Conservation (phyloP, 2,113 vertebrate species). For the Oncorhynchus kisutch region DNA sequence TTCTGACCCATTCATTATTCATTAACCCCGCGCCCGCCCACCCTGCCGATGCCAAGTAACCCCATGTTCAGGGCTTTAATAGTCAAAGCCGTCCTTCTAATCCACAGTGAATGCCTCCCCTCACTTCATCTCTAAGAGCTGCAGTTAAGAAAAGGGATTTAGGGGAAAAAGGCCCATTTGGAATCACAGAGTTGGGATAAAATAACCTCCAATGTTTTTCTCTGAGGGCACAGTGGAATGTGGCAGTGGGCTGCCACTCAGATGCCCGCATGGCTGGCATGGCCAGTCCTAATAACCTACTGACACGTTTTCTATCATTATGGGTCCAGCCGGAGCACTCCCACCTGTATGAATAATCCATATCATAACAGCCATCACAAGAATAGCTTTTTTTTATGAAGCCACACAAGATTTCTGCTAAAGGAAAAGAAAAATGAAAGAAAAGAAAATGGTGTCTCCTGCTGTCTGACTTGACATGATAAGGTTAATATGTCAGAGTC, state of each 20-base stretch:
- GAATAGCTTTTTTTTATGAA: no score
- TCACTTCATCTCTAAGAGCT: slow-evolving; percentile 28
- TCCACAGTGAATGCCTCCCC: slow-evolving; percentile 45
- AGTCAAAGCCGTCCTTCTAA: slow-evolving; percentile 55
- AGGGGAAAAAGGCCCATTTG: not conserved
- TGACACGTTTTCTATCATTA: not conserved
- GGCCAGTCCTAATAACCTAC: not conserved
- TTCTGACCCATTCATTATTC: slow-evolving; percentile 67
- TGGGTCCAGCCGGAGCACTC: not conserved
- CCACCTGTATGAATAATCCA: no score
- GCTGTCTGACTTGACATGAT: not conserved
- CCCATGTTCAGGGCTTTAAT: slow-evolving; percentile 54
- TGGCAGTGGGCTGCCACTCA: not conserved
- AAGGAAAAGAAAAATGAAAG: no score
- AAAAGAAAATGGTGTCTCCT: no score
- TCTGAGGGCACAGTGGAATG: not conserved
- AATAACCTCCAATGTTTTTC: not conserved
- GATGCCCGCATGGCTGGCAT: no score
- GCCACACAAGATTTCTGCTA: no score
- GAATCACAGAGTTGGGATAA: not conserved
- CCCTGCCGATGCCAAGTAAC: slow-evolving; percentile 45
- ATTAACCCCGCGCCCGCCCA: slow-evolving; percentile 47
- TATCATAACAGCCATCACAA: no score
- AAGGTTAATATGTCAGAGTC: not conserved
- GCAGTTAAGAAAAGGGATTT: slow-evolving; percentile 15